Evolutionary conservation across 1,140 invertebrate genomes (phyloP).

Genomic region (Neuroterus valhalla): DNA sequence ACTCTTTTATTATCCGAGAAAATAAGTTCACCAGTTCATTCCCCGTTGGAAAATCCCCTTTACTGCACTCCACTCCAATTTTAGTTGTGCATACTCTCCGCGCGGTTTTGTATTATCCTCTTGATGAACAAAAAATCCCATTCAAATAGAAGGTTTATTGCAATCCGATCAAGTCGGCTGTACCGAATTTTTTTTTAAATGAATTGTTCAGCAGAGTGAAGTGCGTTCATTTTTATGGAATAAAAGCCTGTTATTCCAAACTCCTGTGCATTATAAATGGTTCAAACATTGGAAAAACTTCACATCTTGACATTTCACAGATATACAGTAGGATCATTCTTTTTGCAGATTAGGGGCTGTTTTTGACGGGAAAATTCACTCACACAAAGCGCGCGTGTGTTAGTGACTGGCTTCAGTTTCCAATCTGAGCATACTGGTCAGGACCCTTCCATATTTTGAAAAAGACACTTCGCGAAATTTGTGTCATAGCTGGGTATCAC

Average conservation of each 20-base stretch:
- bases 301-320: no score
- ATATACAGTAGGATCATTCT: no score
- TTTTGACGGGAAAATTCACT: no score
- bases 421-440: no score
- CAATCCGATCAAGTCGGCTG: conserved; percentile 9
- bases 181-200: conserved; percentile 4
- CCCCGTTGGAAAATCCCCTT: not conserved
- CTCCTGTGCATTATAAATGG: no score
- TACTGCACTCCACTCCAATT: conserved; percentile 7
- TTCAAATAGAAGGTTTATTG: conserved; percentile 17
- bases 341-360: no score
- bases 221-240: not conserved
- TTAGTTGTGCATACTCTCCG: not conserved
- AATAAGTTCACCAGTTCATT: not conserved
- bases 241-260: not conserved
- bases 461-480: no score
- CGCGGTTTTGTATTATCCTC: conserved; percentile 7
- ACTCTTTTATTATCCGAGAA: not conserved
- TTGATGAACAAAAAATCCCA: not conserved
- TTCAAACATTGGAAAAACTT: no score
- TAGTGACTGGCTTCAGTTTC: no score
- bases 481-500: no score
- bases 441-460: no score
- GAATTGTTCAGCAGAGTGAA: not conserved
- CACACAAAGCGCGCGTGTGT: no score